Conservation (phyloP, 2,888 invertebrate genomes). For the Eurois occulta region DNA sequence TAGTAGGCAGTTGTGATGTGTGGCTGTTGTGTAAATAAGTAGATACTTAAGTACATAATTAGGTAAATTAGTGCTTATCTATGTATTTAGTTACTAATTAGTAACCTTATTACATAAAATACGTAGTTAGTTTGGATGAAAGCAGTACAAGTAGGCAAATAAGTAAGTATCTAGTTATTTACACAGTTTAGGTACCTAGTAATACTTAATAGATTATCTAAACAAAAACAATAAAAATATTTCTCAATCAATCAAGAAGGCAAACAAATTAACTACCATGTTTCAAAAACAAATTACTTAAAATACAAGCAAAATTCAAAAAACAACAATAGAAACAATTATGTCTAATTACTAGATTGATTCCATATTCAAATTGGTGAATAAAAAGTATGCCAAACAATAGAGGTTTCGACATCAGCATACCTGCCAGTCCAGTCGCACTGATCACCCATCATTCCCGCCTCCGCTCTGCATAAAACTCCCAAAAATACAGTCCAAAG, state of each 20-base stretch:
- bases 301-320: slow-evolving; percentile 12
- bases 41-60: not conserved
- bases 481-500: slow-evolving; percentile 86
- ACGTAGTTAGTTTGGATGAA: not conserved
- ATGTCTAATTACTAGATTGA: slow-evolving; percentile 47
- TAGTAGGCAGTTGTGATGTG: not conserved
- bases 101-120: not conserved
- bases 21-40: not conserved
- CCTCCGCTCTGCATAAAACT: slow-evolving; percentile 85
- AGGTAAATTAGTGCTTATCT: not conserved
- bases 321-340: slow-evolving; percentile 34
- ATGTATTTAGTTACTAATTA: not conserved
- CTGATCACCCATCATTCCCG: slow-evolving; percentile 92
- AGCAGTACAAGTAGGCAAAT: not conserved
- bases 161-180: not conserved
- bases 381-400: slow-evolving; percentile 71
- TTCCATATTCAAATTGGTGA: slow-evolving; percentile 44
- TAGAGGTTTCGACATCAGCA: slow-evolving; percentile 75
- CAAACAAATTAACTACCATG: slow-evolving; percentile 5
- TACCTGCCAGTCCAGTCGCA: slow-evolving; percentile 94
- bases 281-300: not conserved
- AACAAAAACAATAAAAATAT: not conserved
- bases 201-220: no score
- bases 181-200: slow-evolving; percentile 4
- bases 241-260: not conserved